phyloP scores from a whole-genome alignment of 2,113 vertebrate genomes.

The Eulemur rufifrons region DNA sequence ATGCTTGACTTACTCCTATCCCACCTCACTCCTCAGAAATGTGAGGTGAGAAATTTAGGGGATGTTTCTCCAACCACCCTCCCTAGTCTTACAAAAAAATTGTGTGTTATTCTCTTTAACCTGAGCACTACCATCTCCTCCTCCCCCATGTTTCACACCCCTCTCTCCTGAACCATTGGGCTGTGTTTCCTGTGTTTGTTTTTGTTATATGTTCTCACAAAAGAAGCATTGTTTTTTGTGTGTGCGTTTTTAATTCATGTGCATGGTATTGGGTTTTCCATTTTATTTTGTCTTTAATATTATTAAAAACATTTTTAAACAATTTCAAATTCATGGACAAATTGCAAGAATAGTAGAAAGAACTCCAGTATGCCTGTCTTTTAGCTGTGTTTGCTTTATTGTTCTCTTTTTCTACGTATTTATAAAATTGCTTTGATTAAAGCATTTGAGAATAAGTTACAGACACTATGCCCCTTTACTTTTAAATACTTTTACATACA shows the following conservation, averaged over 20 bases:
- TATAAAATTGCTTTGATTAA: background rate
- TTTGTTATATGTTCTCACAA: background rate
- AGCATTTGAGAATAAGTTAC: background rate
- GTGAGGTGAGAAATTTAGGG: background rate
- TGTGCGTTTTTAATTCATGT: background rate
- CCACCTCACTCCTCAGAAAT: background rate
- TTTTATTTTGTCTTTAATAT: constrained; percentile 21
- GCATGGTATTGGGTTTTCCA: background rate
- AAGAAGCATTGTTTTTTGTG: background rate
- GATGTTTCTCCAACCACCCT: background rate
- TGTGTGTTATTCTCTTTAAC: background rate
- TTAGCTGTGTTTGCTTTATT: background rate
- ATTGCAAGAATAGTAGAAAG: background rate
- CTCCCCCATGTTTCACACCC: background rate
- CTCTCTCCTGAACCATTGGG: background rate
- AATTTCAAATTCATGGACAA: constrained; percentile 10
- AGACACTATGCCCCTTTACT: background rate
- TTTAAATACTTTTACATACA: background rate
- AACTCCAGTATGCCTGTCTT: background rate
- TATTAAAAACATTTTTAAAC: background rate
- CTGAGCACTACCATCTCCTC: too few species aligned
- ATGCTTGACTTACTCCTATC: background rate
- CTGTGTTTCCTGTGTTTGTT: background rate
- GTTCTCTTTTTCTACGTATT: background rate
- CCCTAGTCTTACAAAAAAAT: background rate